Conservation (phyloP, 2,797 vertebrate genomes). For the Ibycter americanus region DNA sequence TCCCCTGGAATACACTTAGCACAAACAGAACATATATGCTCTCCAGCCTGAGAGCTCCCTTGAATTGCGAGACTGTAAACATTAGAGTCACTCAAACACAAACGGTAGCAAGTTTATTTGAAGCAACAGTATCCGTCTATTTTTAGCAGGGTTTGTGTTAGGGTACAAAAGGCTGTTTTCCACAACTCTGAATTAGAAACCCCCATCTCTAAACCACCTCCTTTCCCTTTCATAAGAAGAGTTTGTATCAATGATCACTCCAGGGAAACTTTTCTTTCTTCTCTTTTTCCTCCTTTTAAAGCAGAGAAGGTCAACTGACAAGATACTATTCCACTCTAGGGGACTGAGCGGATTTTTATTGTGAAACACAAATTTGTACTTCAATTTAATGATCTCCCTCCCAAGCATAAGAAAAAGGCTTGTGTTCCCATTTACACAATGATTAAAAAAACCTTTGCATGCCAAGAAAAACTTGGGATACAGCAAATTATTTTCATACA, state of each 20-base stretch:
- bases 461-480: not conserved
- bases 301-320: not conserved
- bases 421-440: not conserved
- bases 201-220: not conserved
- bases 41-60: not conserved
- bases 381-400: not conserved
- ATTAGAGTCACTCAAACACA: not conserved
- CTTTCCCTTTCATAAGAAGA: not conserved
- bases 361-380: not conserved
- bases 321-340: not conserved
- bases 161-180: not conserved
- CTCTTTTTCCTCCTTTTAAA: not conserved
- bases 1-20: not conserved
- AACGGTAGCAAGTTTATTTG: not conserved
- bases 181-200: not conserved
- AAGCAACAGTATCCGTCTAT: not conserved
- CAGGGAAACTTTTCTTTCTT: not conserved
- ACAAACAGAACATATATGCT: not conserved
- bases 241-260: fast-evolving
- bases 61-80: not conserved
- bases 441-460: not conserved
- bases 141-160: not conserved
- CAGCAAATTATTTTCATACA: not conserved
- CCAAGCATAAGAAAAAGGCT: not conserved
- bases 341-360: not conserved